Base-by-base conservation (phyloP, 2,797 vertebrate genomes). In the Chiroxiphia lanceolata region DNA sequence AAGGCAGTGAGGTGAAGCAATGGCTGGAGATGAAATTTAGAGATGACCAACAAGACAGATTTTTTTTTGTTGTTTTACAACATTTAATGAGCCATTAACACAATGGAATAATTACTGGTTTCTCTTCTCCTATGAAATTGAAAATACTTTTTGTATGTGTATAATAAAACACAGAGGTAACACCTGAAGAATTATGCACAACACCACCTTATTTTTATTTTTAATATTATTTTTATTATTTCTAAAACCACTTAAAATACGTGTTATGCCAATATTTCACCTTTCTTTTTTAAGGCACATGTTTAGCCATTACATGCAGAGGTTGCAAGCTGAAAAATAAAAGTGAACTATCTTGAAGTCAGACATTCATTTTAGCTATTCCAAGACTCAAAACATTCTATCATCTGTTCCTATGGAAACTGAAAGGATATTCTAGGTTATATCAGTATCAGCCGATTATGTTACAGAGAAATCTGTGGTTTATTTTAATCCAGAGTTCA, bases 341-440 rank as follows among this genome's bases (percentile, higher is more conserved):
- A 95, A 94, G 79, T 90, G 91, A 96, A 91, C 89, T 92, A 75
- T 67, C 83, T 27, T 83, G 63, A 95, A 87, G 80, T 65, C 87
- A 94, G 91, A 96, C 92, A 89, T 83, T 85, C 93, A 82, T 92
- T 97, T 96, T 77, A 93, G 87, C 75, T 97, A 70, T 87, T 95
- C 91, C 93, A 96, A 94, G 92, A 95, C 90, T 94, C 96, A 89
- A 97, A 97, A 97, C 77, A 95, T 93, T 97, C 89, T 93, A 91
- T 95, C 94, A 97, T 95, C 95, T 95, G 97, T 97, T 97, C 97
- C 97, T 97, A 97, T 97, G 97, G 97, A 97, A 97, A 97, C 97
- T 85, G 93, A 97, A 97, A 94, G 95, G 95, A 96, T 97, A 97
- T 96, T 97, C 97, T 97, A 97, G 97, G 97, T 96, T 97, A 95